These are phyloP conservation scores for Drosophila melanocephala DNA, from an alignment of 2,888 invertebrate genomes.

Conservation along the genomic window DNA sequence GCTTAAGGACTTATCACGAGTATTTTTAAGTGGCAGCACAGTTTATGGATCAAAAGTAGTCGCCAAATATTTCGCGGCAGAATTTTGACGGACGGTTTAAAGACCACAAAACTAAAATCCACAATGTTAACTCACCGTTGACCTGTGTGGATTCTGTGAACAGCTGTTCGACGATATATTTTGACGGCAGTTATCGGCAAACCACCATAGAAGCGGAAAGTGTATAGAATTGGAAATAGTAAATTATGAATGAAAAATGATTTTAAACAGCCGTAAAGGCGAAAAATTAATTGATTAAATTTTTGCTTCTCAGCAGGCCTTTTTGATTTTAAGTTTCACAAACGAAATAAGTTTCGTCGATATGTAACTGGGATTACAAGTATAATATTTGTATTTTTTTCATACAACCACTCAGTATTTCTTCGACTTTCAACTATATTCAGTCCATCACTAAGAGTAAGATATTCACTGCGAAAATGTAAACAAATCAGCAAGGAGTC, in stretches of 20 bases:
- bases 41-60: neutral
- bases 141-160: neutral
- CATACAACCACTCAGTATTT: too few species aligned
- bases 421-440: too few species aligned
- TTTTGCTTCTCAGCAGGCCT: too few species aligned
- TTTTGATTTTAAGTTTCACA: too few species aligned
- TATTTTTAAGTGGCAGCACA: neutral
- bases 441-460: neutral
- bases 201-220: neutral
- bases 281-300: neutral
- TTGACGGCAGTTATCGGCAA: neutral
- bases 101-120: neutral
- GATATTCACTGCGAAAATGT: neutral
- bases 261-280: neutral
- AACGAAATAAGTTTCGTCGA: too few species aligned
- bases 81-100: neutral
- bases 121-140: neutral
- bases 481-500: neutral
- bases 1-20: neutral
- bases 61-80: too few species aligned
- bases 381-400: too few species aligned
- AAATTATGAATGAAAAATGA: neutral
- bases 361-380: too few species aligned
- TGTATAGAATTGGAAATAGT: neutral
- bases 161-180: neutral